Evolutionary conservation across 2,797 vertebrate species (phyloP).

Genomic region (Pseudochirops corinnae): DNA sequence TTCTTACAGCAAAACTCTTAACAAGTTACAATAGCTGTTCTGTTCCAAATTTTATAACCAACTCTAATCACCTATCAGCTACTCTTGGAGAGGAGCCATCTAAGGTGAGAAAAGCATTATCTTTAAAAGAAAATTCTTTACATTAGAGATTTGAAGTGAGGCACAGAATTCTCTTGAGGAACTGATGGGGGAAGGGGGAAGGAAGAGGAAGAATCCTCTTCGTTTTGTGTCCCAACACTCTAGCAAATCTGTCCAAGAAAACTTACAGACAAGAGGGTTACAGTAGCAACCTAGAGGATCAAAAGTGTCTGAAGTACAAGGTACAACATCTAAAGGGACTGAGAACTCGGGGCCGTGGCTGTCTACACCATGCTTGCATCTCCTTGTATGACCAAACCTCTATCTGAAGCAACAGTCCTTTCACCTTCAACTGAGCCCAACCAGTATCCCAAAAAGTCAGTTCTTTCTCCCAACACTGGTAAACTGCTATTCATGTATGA

Average conservation of each 20-base stretch:
- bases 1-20: neutral
- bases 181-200: too few species aligned
- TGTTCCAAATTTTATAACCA: neutral
- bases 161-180: neutral
- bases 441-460: neutral
- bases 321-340: too few species aligned
- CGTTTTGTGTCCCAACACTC: neutral
- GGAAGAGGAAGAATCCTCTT: neutral
- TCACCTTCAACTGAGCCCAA: neutral
- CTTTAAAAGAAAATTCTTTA: neutral
- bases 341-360: neutral
- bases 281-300: neutral
- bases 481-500: neutral
- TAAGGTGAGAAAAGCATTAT: neutral
- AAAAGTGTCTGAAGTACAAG: neutral
- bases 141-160: neutral
- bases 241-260: neutral
- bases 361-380: neutral
- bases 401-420: neutral
- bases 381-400: neutral
- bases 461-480: neutral
- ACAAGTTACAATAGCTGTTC: neutral
- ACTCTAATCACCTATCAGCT: neutral
- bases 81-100: neutral
- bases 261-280: neutral